Evolutionary conservation across 2,797 vertebrate genomes (phyloP).

Genomic region (Lutjanus campechanus): DNA sequence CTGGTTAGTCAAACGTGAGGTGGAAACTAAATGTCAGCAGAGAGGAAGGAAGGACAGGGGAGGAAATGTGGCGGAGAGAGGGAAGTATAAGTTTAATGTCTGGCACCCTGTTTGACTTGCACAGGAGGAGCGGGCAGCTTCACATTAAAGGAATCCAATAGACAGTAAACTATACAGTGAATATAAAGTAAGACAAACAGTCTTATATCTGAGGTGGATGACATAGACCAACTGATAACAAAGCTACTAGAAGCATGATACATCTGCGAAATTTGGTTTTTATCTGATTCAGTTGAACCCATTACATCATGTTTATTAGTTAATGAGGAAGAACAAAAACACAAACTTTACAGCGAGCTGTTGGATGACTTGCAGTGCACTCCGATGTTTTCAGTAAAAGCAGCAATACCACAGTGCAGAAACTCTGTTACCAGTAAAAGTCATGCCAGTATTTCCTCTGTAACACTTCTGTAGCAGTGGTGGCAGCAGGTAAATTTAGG

Average conservation of each 20-base stretch:
- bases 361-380: background rate
- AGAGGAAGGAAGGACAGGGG: conserved; percentile 77
- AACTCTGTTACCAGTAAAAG: background rate
- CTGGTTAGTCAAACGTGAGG: conserved; percentile 19
- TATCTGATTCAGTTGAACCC: no score
- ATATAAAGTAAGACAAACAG: background rate
- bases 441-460: no score
- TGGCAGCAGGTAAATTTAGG: no score
- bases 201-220: background rate
- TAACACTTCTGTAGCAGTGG: no score
- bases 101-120: conserved; percentile 10
- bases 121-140: background rate
- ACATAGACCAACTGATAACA: background rate
- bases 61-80: conserved; percentile 53
- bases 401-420: background rate
- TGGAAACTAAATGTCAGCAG: conserved; percentile 77
- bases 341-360: background rate
- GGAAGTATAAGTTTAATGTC: conserved; percentile 47
- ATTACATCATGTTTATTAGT: background rate
- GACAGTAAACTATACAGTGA: background rate
- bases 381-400: no score
- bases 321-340: no score
- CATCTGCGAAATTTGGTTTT: background rate
- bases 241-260: background rate
- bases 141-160: background rate